A percentile compares a stretch with the other conserved stretches of the same genome.
phyloP scores from a whole-genome alignment of 2,888 invertebrate genomes.

The Oligia strigilis region DNA sequence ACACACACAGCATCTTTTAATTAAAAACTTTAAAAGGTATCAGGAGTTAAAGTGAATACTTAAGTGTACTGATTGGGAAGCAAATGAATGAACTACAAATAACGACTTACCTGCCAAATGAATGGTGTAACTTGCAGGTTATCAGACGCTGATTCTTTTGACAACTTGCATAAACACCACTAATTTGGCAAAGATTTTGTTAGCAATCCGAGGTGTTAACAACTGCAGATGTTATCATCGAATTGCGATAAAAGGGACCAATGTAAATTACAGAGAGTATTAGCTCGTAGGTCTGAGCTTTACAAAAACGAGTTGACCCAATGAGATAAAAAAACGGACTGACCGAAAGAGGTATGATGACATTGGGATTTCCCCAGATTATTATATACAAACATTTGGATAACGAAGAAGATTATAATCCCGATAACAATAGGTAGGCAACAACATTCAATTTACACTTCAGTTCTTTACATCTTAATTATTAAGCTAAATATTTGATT shows the following conservation, averaged over 20 bases:
- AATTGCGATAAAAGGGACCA: neutral
- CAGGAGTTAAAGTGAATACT: neutral
- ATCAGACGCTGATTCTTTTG: slow-evolving; percentile 1
- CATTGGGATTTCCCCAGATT: neutral
- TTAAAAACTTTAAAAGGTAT: neutral
- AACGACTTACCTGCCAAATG: neutral
- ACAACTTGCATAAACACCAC: neutral
- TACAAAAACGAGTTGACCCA: neutral
- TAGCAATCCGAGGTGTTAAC: neutral
- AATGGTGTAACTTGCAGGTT: neutral
- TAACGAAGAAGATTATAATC: neutral
- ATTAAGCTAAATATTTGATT: neutral
- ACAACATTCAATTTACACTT: neutral
- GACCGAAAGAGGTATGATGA: neutral
- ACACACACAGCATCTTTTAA: neutral
- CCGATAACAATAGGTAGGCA: neutral
- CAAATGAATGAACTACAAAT: neutral
- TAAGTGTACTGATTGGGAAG: neutral
- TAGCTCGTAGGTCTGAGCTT: neutral
- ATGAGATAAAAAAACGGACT: neutral
- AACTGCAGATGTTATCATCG: neutral
- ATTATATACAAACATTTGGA: neutral
- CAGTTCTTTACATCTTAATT: too few relatives aligned
- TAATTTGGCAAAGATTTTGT: neutral
- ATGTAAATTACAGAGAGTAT: neutral